Evolutionary conservation across 2,113 vertebrate genomes (phyloP), one percentile per base, ranked within the genome.

Genomic region (Festucalex cinctus): DNA sequence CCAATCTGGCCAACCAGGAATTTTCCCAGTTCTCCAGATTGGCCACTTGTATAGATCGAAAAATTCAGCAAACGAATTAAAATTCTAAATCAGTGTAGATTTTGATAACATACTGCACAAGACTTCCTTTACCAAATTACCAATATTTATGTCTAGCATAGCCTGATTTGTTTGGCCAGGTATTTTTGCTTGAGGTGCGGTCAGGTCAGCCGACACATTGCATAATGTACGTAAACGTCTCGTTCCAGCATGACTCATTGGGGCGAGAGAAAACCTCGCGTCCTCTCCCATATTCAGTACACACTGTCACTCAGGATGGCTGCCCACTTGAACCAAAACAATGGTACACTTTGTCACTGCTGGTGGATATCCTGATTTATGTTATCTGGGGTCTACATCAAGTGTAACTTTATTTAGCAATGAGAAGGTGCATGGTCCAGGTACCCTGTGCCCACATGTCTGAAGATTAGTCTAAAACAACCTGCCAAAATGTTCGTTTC

Each of bases 351-450:
- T 79, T 49, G 73, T 86, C 85, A 86, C 75, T 73, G 74, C 75
- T 83, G 82, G 78, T 88, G 86, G 88, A 89, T 88, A 89, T 90
- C 89, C 89, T 90, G 89, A 90, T 90, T 88, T 86, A 90, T 86
- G 75, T 86, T 89, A 83, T 83, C 79, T 39, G 64, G 70, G 26
- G 68, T 70, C 83, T 86, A 75, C 79, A 88, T 85, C 82, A 75
- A 83, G 70, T 82, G 80, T 53, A 70, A 79, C 86, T 89, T 86
- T 85, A 85, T 89, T 89, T 89, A 88, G 88, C 75, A 0, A 20
- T 32, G 68, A 57, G 68, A 61, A 72, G 78, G 63, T 24, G 51
- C 76, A 12, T 9, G 67, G 62, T 68, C 71, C 62, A 48, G 73
- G 66, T 66, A 66, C 60, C 51, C 10, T 8, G 9, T 85, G 79